Evolutionary conservation across 2,113 vertebrate species (phyloP).

Genomic region (Athene noctua): DNA sequence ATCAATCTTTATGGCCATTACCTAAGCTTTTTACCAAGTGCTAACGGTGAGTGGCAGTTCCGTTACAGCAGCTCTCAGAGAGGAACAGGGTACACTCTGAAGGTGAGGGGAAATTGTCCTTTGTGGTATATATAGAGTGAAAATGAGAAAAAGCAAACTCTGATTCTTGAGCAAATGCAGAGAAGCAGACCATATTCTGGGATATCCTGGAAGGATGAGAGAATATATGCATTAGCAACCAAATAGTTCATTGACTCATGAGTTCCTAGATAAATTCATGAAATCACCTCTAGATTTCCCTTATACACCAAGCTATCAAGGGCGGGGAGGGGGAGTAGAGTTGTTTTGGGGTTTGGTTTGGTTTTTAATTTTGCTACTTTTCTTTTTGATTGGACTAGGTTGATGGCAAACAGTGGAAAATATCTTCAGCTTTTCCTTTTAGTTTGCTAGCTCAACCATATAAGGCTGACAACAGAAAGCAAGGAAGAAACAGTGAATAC

Average conservation of each 20-base stretch:
- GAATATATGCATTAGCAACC: not conserved
- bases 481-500: not conserved
- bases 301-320: not conserved
- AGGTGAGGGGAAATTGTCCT: not conserved
- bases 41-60: not conserved
- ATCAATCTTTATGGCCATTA: not conserved
- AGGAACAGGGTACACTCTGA: not conserved
- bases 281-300: not conserved
- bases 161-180: not conserved
- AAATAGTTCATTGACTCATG: not conserved
- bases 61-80: not conserved
- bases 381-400: not conserved
- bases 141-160: not conserved
- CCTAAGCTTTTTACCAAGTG: not conserved
- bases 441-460: not conserved
- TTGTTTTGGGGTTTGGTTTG: not conserved
- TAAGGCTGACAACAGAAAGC: not conserved
- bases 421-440: not conserved
- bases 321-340: rapidly evolving
- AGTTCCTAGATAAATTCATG: not conserved
- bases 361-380: not conserved
- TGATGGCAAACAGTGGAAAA: not conserved
- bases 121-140: not conserved
- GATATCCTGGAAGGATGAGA: not conserved
- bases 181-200: not conserved